phyloP scores from a whole-genome alignment of 2,888 invertebrate genomes.

The Epiblema foenella region DNA sequence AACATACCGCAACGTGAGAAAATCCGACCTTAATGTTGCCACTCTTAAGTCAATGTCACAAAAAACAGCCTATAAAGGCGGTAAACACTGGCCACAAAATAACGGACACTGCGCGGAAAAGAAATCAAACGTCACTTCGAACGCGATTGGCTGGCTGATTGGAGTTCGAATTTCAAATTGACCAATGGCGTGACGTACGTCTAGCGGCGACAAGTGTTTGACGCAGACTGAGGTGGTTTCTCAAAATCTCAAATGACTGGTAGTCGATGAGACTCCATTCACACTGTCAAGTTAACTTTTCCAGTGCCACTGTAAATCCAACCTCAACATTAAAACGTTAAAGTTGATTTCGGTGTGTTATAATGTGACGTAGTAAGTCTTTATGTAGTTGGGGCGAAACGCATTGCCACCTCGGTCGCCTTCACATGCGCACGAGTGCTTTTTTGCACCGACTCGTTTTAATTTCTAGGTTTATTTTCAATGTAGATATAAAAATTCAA shows the following conservation, averaged over 20 bases:
- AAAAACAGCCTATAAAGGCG: slow-evolving; percentile 52
- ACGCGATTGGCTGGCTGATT: slow-evolving; percentile 72
- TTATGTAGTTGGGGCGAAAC: slow-evolving; percentile 50
- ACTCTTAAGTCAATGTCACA: slow-evolving; percentile 70
- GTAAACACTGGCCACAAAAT: slow-evolving; percentile 55
- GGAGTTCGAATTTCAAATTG: slow-evolving; percentile 73
- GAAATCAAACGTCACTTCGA: slow-evolving; percentile 72
- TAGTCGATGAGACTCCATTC: slow-evolving; percentile 75
- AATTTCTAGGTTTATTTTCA: slow-evolving; percentile 60
- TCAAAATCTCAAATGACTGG: slow-evolving; percentile 78
- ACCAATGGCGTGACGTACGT: slow-evolving; percentile 67
- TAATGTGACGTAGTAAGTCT: slow-evolving; percentile 49
- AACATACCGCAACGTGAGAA: slow-evolving; percentile 73
- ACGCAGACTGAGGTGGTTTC: slow-evolving; percentile 76
- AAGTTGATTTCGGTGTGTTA: slow-evolving; percentile 40
- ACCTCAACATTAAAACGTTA: slow-evolving; percentile 20
- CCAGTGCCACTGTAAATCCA: slow-evolving; percentile 48
- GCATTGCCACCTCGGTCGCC: slow-evolving; percentile 77
- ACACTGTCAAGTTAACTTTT: slow-evolving; percentile 65
- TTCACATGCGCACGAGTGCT: slow-evolving; percentile 79
- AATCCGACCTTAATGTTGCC: slow-evolving; percentile 70
- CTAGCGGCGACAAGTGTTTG: slow-evolving; percentile 68
- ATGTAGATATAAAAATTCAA: no score
- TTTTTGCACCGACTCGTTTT: slow-evolving; percentile 72
- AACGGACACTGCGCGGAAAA: slow-evolving; percentile 73